A percentile compares a stretch with the other conserved stretches of the same genome.
Conservation (phyloP, 2,888 invertebrate genomes). For the Spatulosminthurus flaviceps region DNA sequence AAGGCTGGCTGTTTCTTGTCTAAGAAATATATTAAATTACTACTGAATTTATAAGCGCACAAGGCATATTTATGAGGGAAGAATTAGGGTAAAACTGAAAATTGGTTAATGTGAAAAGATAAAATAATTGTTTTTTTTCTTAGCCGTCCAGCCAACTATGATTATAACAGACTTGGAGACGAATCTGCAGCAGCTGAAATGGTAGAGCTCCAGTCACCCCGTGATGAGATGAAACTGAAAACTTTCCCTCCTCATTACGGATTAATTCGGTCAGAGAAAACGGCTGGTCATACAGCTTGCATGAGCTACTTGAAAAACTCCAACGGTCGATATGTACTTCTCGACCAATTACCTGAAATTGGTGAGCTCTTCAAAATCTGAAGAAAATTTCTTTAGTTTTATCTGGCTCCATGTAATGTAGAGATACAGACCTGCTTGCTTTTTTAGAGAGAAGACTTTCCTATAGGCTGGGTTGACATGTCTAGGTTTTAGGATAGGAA, state of each 20-base stretch:
- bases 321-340: constrained; percentile 77
- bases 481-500: too few relatives aligned
- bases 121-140: background rate
- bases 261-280: constrained; percentile 51
- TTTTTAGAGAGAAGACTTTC: too few relatives aligned
- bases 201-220: constrained; percentile 44
- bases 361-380: constrained; percentile 67
- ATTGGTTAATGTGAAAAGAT: too few relatives aligned
- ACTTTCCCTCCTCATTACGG: constrained; percentile 44
- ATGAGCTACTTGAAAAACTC: constrained; percentile 72
- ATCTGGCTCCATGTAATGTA: too few relatives aligned
- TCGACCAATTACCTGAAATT: constrained; percentile 81
- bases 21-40: too few relatives aligned
- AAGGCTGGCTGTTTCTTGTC: too few relatives aligned
- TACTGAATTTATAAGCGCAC: too few relatives aligned
- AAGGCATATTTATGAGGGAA: too few relatives aligned
- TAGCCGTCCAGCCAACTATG: constrained; percentile 44
- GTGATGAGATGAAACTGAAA: constrained; percentile 44
- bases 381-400: background rate
- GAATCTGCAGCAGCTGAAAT: constrained; percentile 44
- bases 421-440: too few relatives aligned
- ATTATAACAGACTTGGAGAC: constrained; percentile 51
- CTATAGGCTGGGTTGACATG: too few relatives aligned
- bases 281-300: constrained; percentile 71
- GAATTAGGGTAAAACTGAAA: background rate